phyloP scores from a whole-genome alignment of 1,140 invertebrate species.

The Tribolium madens region DNA sequence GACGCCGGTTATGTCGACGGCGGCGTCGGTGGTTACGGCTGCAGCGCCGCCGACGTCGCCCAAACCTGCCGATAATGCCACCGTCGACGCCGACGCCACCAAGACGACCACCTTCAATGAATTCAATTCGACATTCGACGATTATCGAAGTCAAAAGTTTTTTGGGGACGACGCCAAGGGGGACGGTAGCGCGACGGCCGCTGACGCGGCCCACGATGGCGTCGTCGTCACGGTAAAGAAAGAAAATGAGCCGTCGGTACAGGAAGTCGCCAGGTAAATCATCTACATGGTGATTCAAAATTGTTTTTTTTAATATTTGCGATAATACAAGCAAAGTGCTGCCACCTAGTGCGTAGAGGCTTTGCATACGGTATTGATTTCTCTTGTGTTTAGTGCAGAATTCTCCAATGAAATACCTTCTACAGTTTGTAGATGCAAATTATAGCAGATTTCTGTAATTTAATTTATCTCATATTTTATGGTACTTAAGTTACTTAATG shows the following conservation, averaged over 20 bases:
- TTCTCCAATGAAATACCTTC: no score
- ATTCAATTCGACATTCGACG: slow-evolving; percentile 56
- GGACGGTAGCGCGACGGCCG: slow-evolving; percentile 34
- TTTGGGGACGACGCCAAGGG: slow-evolving; percentile 47
- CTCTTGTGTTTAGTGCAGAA: no score
- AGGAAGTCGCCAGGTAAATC: slow-evolving; percentile 43
- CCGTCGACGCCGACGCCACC: slow-evolving; percentile 41
- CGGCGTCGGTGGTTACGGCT: slow-evolving; percentile 55
- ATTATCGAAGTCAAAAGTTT: slow-evolving; percentile 58
- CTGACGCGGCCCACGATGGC: slow-evolving; percentile 44
- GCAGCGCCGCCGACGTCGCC: slow-evolving; percentile 54
- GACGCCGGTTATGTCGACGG: slow-evolving; percentile 48
- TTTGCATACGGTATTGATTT: no score
- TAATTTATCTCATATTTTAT: no score
- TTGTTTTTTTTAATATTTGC: no score
- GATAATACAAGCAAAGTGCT: no score
- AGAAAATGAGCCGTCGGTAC: slow-evolving; percentile 32
- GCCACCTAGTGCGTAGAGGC: no score
- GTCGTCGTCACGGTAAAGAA: slow-evolving; percentile 43
- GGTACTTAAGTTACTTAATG: no score
- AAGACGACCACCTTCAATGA: slow-evolving; percentile 48
- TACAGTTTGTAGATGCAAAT: no score
- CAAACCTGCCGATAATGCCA: slow-evolving; percentile 44
- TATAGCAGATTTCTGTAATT: no score
- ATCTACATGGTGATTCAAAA: neutral